A percentile compares a stretch with the other conserved stretches of the same genome.
Conservation (phyloP, 2,888 invertebrate genomes). For the Agrotis segetum region DNA sequence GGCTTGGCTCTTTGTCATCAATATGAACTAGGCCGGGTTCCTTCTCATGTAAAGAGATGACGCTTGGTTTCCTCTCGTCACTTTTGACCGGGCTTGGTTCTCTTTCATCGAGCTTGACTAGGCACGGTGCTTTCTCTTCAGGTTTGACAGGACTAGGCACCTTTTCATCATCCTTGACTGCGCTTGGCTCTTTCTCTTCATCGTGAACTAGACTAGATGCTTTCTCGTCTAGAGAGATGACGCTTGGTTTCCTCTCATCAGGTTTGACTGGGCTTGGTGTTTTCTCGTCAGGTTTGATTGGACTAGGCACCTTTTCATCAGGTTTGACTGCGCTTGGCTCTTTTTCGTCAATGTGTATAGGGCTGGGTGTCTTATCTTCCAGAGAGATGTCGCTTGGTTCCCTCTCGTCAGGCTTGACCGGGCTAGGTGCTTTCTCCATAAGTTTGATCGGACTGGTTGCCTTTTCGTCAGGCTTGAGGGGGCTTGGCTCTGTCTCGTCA, state of each 20-base stretch:
- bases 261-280: background rate
- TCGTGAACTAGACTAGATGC: background rate
- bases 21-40: background rate
- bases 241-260: too few relatives aligned
- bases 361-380: background rate
- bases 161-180: background rate
- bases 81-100: background rate
- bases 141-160: background rate
- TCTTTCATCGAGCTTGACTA: constrained; percentile 14
- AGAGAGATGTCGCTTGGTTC: background rate
- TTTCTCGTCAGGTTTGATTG: background rate
- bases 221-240: background rate
- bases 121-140: constrained; percentile 28
- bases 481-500: background rate
- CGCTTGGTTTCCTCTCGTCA: background rate
- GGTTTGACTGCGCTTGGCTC: background rate
- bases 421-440: constrained; percentile 2
- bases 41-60: background rate
- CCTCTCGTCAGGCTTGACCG: background rate
- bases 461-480: constrained; percentile 1
- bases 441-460: background rate
- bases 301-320: background rate
- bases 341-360: background rate
- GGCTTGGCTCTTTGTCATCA: constrained; percentile 29
- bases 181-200: background rate